Percentiles rank a stretch among this genome's conserved stretches.
phyloP scores from a whole-genome alignment of 2,888 invertebrate species.

The Arge pagana region DNA sequence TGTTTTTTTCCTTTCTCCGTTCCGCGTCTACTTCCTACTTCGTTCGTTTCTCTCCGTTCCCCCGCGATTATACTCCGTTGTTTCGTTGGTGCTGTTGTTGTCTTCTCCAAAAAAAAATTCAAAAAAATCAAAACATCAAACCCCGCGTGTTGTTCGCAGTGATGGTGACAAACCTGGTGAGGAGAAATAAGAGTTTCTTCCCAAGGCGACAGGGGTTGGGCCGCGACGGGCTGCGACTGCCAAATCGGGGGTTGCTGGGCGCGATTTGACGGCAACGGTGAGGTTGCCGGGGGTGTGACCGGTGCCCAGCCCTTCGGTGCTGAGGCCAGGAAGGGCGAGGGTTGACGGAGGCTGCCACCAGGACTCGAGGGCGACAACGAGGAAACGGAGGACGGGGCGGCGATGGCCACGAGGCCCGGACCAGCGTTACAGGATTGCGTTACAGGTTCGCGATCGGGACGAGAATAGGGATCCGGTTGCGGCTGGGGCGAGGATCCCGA shows the following conservation, averaged over 20 bases:
- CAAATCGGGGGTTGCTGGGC: conserved; percentile 32
- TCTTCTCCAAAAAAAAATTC: no score
- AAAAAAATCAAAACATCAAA: no score
- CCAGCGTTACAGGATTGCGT: no score
- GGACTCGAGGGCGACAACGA: conserved; percentile 49
- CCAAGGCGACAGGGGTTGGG: conserved; percentile 23
- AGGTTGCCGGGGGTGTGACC: conserved; percentile 60
- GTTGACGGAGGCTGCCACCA: conserved; percentile 51
- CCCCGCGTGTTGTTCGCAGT: no score
- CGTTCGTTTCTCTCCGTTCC: no score
- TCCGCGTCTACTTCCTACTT: no score
- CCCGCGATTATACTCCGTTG: no score
- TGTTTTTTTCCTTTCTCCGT: no score
- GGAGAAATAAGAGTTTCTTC: conserved; percentile 25
- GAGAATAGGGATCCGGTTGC: conserved; percentile 34
- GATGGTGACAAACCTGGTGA: conserved; percentile 18
- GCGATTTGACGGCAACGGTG: conserved; percentile 46
- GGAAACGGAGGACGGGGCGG: no score
- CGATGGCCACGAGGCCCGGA: no score
- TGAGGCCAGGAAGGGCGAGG: conserved; percentile 45
- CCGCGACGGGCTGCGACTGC: conserved; percentile 29
- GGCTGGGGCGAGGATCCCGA: conserved; percentile 47
- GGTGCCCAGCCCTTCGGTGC: conserved; percentile 56
- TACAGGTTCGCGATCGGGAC: conserved; percentile 22
- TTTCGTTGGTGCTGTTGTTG: no score